Evolutionary conservation across 2,797 vertebrate species (phyloP), one percentile per base, ranked within the genome.

Genomic region (Leucoraja ocellata): DNA sequence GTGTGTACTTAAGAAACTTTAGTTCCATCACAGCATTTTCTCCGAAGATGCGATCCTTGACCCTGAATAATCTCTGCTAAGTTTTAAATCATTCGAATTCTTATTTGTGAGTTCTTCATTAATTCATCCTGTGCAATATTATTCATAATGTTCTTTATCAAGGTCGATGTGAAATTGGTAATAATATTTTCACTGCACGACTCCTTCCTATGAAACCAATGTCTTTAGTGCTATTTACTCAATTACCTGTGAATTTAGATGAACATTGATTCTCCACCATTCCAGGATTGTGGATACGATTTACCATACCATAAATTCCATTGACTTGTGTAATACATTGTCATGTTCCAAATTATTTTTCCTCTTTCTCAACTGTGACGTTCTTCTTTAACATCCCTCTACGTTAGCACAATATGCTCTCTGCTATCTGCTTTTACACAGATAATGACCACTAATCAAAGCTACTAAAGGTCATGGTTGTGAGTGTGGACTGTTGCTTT

Each of bases 1-100:
- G n/a, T 65, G 16, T 36, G 84, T 88, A n/a, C n/a, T 36, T 36
- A 68, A 88, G 61, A 88, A 88, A 65, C 84, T 65, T 88, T 68
- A 88, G 61, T 28, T 32, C 1, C 14, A 21, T 88, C 16, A 88
- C 36, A 18, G 10, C 4, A 0, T 36, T 88, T 36, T 88, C 61
- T 32, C 18, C 21, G n/a, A 88, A 88, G 16, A 23, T 68, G 32
- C 14, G 2, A 16, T 36, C 83, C 11, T 78, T 14, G 61, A 61
- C 63, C 21, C 58, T 28, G n/a, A 83, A 7, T n/a, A 32, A 61
- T 36, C 14, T 32, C 28, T 21, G n/a, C 7, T 88, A n/a, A 65
- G 61, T 16, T 88, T 88, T 32, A 88, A 88, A 65, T 61, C n/a
- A 88, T 32, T 88, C 61, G 23, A 68, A 65, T 4, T 36, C n/a